Evolutionary conservation across 2,797 vertebrate species (phyloP), one percentile per base, ranked within the genome.

Genomic region (Caiman crocodilus): DNA sequence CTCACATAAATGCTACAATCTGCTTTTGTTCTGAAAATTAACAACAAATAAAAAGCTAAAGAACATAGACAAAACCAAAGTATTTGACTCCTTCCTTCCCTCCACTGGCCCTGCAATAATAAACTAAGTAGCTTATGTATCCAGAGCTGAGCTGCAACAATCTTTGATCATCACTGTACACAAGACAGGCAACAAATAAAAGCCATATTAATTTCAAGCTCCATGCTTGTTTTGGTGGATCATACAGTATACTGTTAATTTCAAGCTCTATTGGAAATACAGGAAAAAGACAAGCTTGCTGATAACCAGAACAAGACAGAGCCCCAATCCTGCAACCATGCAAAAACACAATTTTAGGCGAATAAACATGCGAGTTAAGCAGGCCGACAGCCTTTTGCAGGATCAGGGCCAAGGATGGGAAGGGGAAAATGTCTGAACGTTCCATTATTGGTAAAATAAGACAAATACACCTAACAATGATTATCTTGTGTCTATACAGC

Each of bases 161-260:
- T 28, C 77, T 61, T 2, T 87, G 32, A 91, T 96, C 87, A 96
- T 71, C 82, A 92, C 82, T 91, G 82, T 90, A 88, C 93, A 89
- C 76, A 69, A 50, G 95, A 94, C 89, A 93, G 91, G 90, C 80
- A 84, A 56, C 88, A 90, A 94, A 87, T 92, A 95, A 96, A 94
- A 97, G 88, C 84, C 89, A 92, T 35, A 58, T 9, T 90, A 93
- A 96, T 90, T 91, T 3, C 56, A 69, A 87, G 89, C 82, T 76
- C 84, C 76, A 84, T 87, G 92, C 63, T 94, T 94, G 82, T 93
- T 96, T 77, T 87, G 88, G 76, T 18, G 81, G 77, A 92, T 91
- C 67, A 90, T 76, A 64, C 85, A 71, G 71, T 8, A 57, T 18
- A 64, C 1, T 1, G 74, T 21, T 76, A 13, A 93, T 92, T 90